Conservation (phyloP, 2,888 invertebrate genomes). For the Chorisops tibialis region DNA sequence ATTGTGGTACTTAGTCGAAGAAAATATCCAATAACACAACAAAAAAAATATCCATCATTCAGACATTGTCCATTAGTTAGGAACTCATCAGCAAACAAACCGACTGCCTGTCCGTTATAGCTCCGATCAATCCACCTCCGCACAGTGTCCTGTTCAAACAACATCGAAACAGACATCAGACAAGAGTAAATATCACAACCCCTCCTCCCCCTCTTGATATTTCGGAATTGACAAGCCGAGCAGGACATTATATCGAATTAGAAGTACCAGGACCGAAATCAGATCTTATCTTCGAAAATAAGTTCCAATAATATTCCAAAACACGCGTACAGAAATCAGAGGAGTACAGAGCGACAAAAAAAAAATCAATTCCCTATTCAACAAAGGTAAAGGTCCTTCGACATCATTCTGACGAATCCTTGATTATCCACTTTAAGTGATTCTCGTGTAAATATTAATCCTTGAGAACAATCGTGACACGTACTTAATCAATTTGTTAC, state of each 20-base stretch:
- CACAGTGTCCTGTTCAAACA: not conserved
- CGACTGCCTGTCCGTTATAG: constrained; percentile 12
- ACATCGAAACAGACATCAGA: not conserved
- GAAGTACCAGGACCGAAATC: not conserved
- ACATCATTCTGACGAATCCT: not conserved
- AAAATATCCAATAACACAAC: no score
- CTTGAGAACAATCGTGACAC: constrained; percentile 17
- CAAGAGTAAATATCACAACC: constrained; percentile 18
- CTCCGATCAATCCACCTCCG: constrained; percentile 10
- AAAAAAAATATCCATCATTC: constrained; percentile 2
- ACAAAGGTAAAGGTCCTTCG: no score
- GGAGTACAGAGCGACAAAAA: no score
- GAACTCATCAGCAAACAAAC: constrained; percentile 9
- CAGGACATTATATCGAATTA: constrained; percentile 22
- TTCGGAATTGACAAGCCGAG: constrained; percentile 8
- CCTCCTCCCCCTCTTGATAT: not conserved
- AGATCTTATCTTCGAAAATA: constrained; percentile 7
- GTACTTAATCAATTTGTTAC: constrained; percentile 18
- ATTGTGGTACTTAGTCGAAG: no score
- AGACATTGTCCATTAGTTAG: constrained; percentile 11
- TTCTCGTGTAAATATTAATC: constrained; percentile 3
- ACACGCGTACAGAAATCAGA: not conserved
- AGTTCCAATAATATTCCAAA: not conserved
- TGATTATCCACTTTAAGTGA: constrained; percentile 7
- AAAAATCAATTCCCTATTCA: no score